Evolutionary conservation across 2,113 vertebrate genomes (phyloP), one percentile per base, ranked within the genome.

Genomic region (Oncorhynchus kisutch): DNA sequence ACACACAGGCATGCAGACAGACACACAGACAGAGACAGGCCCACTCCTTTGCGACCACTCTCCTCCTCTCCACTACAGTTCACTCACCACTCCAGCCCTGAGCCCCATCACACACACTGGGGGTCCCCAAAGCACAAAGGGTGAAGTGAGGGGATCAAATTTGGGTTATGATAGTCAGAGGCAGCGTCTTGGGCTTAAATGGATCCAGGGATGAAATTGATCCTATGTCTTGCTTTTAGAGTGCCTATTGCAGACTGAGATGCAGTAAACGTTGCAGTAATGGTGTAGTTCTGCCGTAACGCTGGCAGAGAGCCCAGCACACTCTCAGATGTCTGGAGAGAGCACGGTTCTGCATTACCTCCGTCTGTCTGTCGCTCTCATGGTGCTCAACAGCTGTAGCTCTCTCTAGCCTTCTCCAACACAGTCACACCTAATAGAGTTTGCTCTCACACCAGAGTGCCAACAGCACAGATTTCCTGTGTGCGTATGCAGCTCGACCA

Each of bases 1-100:
- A 60, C 45, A 70, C 25, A 39, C 74, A 81, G 8, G 71, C 73
- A 80, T n/a, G 24, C 13, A 49, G 39, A 31, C 31, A 31, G 31
- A 6, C 31, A 6, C 31, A 31, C 29, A 31, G 29, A 4, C 4
- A 29, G 4, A 29, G 29, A 29, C 29, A 29, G 0, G 51, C 73
- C 68, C 67, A 66, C 25, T 24, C 51, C 27, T 45, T 20, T 14
- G 31, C 1, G 14, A 70, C 31, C 14, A 72, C 31, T 51, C 64
- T 71, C 51, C 57, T 66, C 39, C 57, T 70, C 25, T 22, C 67
- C 5, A 51, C 2, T 51, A 16, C 57, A 73, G 72, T 14, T 70
- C 11, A 65, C 45, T 45, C 6, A 65, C 12, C 59, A 7, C 54
- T 60, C 11, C 57, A 22, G 9, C 34, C 24, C 59, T 18, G 3